A percentile compares a stretch with the other conserved stretches of the same genome.
These are phyloP conservation scores for Sparidentex hasta DNA, from an alignment of 2,797 vertebrate species.

Conservation along the genomic window DNA sequence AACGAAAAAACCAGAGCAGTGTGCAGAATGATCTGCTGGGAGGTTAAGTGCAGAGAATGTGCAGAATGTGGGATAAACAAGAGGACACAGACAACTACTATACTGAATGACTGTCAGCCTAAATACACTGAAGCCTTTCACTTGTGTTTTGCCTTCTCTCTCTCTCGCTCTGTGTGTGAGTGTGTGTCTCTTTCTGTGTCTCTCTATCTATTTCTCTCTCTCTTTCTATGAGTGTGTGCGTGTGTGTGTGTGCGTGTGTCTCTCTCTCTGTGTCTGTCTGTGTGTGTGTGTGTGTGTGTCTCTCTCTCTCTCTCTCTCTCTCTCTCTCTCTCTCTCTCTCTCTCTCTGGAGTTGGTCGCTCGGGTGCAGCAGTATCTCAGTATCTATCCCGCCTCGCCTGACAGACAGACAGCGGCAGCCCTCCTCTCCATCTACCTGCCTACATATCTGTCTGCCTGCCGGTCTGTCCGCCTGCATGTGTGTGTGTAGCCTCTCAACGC, in stretches of 20 bases:
- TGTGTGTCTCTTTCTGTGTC: neutral
- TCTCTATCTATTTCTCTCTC: neutral
- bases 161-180: conserved; percentile 11
- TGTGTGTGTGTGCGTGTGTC: neutral
- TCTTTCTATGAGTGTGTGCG: neutral
- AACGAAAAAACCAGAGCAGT: neutral
- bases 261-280: conserved; percentile 6
- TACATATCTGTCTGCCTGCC: neutral
- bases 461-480: neutral
- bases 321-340: conserved; percentile 27
- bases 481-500: conserved; percentile 21
- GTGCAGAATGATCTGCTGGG: neutral
- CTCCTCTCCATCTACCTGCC: conserved; percentile 31
- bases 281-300: neutral
- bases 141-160: conserved; percentile 27
- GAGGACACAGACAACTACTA: neutral
- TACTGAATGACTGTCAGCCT: conserved; percentile 22
- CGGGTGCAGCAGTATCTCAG: conserved; percentile 63
- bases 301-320: neutral
- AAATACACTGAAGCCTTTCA: conserved; percentile 41
- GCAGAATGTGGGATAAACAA: neutral
- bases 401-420: conserved; percentile 51
- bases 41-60: neutral
- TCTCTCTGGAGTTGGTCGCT: conserved; percentile 58
- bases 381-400: conserved; percentile 68